Percentiles rank a stretch among this genome's conserved stretches.
These are phyloP conservation scores for Marmota flaviventris DNA, from an alignment of 2,113 vertebrate species.

Conservation along the genomic window DNA sequence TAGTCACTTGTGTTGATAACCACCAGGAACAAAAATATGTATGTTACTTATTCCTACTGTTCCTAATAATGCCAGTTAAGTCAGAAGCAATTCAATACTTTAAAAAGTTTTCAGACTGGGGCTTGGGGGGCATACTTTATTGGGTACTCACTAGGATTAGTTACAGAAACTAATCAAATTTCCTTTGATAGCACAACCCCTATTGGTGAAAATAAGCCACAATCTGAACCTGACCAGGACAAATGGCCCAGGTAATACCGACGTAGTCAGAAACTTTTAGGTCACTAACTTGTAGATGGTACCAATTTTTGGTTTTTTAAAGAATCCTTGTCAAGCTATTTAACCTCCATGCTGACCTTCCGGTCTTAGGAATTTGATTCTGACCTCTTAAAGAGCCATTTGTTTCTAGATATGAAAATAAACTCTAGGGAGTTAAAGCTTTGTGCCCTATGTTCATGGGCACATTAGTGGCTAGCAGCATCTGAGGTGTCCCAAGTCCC, in stretches of 20 bases:
- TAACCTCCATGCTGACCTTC: neutral
- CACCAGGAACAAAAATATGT: neutral
- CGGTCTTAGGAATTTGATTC: neutral
- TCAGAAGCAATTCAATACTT: neutral
- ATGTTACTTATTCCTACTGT: neutral
- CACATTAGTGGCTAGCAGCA: neutral
- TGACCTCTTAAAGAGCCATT: neutral
- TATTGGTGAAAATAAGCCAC: neutral
- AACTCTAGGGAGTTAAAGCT: neutral
- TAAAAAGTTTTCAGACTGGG: neutral
- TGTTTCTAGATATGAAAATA: slow-evolving; percentile 32
- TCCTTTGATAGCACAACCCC: neutral
- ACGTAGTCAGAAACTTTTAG: neutral
- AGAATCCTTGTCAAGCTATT: neutral
- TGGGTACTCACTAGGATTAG: neutral
- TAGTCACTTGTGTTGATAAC: neutral
- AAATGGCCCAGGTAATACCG: neutral
- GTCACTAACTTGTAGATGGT: neutral
- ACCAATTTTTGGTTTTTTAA: neutral
- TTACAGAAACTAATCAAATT: neutral
- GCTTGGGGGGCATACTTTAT: neutral
- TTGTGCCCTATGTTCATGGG: neutral
- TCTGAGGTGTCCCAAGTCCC: neutral
- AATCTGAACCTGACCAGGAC: neutral
- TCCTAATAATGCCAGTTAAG: neutral